Evolutionary conservation across 1,140 invertebrate species (phyloP).

Genomic region (Philotrypesis tridentata): DNA sequence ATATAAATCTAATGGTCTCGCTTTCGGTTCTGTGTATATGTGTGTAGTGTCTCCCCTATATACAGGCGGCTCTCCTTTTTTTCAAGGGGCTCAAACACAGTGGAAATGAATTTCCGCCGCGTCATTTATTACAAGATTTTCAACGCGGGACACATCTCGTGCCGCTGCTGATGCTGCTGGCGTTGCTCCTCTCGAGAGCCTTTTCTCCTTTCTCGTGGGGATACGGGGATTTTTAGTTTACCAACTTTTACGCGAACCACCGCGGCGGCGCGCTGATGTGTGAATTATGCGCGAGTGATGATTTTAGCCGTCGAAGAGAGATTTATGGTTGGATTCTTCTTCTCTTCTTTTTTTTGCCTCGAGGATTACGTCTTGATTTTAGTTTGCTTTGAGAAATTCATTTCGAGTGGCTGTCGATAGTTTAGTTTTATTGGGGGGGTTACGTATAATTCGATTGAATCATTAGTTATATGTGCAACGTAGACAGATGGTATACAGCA

Average conservation of each 20-base stretch:
- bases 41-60: not conserved
- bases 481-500: too few relatives aligned
- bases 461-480: not conserved
- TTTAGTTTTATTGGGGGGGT: not conserved
- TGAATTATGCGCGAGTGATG: not conserved
- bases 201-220: not conserved
- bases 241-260: not conserved
- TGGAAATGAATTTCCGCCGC: not conserved
- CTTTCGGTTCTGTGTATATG: too few relatives aligned
- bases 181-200: not conserved
- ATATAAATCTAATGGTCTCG: constrained; percentile 49
- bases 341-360: not conserved
- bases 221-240: not conserved
- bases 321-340: not conserved
- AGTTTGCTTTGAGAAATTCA: not conserved
- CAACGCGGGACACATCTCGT: too few relatives aligned
- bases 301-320: not conserved
- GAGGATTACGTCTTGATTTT: not conserved
- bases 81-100: not conserved
- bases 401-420: not conserved
- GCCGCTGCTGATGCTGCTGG: not conserved
- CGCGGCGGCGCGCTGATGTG: not conserved
- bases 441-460: not conserved
- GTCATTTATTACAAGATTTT: not conserved
- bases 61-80: not conserved